phyloP scores from a whole-genome alignment of 2,113 vertebrate genomes.

The Pyrgilauda ruficollis region DNA sequence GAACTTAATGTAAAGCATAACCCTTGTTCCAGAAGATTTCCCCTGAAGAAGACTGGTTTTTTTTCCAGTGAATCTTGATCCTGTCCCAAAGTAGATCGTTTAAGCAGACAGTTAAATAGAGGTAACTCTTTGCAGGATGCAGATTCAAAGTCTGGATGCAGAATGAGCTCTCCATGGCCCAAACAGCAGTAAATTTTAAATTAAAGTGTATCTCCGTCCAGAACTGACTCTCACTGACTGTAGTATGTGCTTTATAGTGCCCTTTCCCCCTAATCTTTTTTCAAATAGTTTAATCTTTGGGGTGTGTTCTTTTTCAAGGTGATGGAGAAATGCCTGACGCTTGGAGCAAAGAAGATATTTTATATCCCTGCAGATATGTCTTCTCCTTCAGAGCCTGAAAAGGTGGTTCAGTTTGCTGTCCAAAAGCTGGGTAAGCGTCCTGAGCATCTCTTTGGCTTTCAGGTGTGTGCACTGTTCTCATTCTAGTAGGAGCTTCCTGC shows the following conservation, averaged over 20 bases:
- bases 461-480: not conserved
- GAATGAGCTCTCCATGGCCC: not conserved
- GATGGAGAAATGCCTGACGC: conserved; percentile 76
- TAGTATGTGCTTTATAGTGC: not conserved
- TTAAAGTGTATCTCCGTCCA: not conserved
- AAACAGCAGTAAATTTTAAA: not conserved
- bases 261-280: not conserved
- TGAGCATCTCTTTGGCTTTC: not conserved
- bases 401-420: conserved; percentile 79
- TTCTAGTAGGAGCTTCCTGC: not conserved
- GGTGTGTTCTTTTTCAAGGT: conserved; percentile 71
- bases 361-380: conserved; percentile 85
- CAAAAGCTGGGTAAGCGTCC: conserved; percentile 76
- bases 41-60: not conserved
- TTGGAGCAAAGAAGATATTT: conserved; percentile 80
- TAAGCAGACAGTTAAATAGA: not conserved
- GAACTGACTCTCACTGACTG: not conserved
- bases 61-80: not conserved
- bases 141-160: not conserved
- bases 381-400: conserved; percentile 71
- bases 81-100: not conserved
- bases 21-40: not conserved
- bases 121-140: not conserved
- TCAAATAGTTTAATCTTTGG: not conserved
- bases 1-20: not conserved